Evolutionary conservation across 1,140 invertebrate genomes (phyloP), one percentile per base, ranked within the genome.

Genomic region (Trichonephila clavipes): DNA sequence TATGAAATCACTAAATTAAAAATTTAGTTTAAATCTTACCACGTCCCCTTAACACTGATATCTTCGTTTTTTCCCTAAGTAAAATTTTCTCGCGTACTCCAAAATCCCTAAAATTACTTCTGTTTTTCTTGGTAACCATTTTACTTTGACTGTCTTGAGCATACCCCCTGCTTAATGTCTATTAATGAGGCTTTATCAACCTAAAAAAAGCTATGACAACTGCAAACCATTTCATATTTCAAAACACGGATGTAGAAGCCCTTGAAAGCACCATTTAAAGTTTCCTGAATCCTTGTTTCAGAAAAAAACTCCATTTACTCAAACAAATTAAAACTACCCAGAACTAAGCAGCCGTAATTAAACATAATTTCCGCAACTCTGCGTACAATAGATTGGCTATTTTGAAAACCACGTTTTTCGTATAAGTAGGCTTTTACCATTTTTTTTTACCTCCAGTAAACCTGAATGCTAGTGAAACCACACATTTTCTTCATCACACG

Each of bases 261-360:
- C 40, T 85, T 85, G 83, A 85, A 77, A 14, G 34, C 14, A 77
- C 7, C 24, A 77, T 40, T 77, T 77, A 24, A 77, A 24, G 72
- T 34, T 40, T 40, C 72, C 6, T 18, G 34, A 77, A 77, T 18
- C 18, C 72, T 77, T 28, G 18, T 77, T 77, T 77, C 28, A 77
- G 51, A 59, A 85, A 85, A 59, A 61, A 16, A 10, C n/a, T 59
- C 83, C 83, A 51, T 85, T 85, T 85, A 85, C 83, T 85, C 83
- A 85, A 59, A 58, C 83, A 85, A 59, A 85, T 85, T 85, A 85
- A 85, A 85, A 85, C 83, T 85, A 58, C 14, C n/a, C 83, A 61
- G 58, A 85, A 24, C 58, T 85, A 61, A 28, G 83, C 83, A 61
- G 58, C 58, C 58, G 83, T 85, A 85, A 85, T 85, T 85, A 85